Conservation (phyloP, 2,888 invertebrate genomes). For the Patella depressa region DNA sequence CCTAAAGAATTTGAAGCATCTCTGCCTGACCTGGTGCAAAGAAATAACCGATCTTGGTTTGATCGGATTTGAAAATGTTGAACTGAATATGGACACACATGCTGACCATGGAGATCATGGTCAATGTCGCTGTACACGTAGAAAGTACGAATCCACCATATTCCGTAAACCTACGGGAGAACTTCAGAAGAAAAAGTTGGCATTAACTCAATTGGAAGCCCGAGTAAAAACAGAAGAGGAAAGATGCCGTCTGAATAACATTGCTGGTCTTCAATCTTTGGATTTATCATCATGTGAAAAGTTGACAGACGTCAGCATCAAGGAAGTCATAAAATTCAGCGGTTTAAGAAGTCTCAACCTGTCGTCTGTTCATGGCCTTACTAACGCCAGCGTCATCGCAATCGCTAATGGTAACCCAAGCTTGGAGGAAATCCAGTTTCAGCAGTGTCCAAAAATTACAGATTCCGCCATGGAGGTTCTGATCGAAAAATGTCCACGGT, state of each 20-base stretch:
- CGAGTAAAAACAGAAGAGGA: slow-evolving; percentile 33
- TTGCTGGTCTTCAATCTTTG: slow-evolving; percentile 74
- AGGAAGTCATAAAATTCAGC: slow-evolving; percentile 79
- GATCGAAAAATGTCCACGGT: slow-evolving; percentile 72
- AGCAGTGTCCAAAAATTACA: slow-evolving; percentile 80
- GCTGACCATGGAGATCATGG: slow-evolving; percentile 44
- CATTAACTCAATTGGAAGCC: slow-evolving; percentile 27
- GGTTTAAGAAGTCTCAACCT: slow-evolving; percentile 78
- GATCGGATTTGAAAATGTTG: slow-evolving; percentile 70
- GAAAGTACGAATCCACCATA: slow-evolving; percentile 44
- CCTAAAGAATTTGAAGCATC: slow-evolving; percentile 75
- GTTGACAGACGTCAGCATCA: slow-evolving; percentile 81
- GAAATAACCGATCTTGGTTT: slow-evolving; percentile 81
- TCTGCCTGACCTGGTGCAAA: slow-evolving; percentile 80
- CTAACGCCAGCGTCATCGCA: slow-evolving; percentile 77
- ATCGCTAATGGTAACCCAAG: slow-evolving; percentile 80
- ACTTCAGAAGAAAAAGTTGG: slow-evolving; percentile 36
- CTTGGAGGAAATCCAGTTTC: slow-evolving; percentile 79
- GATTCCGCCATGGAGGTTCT: slow-evolving; percentile 77
- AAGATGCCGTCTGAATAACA: slow-evolving; percentile 45
- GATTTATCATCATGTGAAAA: slow-evolving; percentile 80
- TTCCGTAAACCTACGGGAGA: slow-evolving; percentile 55
- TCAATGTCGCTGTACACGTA: slow-evolving; percentile 51
- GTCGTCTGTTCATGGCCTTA: slow-evolving; percentile 80
- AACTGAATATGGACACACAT: slow-evolving; percentile 30